Conservation (phyloP, 2,797 vertebrate genomes). For the Setipinna tenuifilis region DNA sequence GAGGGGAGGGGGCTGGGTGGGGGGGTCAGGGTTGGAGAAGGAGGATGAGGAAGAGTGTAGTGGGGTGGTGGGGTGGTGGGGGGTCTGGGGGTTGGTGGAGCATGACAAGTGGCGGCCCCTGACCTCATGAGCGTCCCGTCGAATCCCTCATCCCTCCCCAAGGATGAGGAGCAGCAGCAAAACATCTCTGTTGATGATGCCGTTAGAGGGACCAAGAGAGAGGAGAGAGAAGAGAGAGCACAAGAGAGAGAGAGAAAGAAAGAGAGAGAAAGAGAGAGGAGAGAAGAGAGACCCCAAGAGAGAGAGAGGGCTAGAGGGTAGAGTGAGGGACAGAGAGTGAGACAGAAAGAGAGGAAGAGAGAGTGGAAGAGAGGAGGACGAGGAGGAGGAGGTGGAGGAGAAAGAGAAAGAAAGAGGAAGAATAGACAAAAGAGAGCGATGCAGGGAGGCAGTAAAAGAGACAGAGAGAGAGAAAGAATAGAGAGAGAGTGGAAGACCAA, state of each 20-base stretch:
- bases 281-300: too few species aligned
- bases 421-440: neutral
- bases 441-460: neutral
- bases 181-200: constrained; percentile 12
- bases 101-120: neutral
- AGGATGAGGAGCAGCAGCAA: constrained; percentile 12
- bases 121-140: constrained; percentile 6
- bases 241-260: too few species aligned
- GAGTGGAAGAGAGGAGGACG: too few species aligned
- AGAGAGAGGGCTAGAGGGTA: neutral
- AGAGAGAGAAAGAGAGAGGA: too few species aligned
- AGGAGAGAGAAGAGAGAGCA: too few species aligned
- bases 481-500: too few species aligned
- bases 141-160: constrained; percentile 15
- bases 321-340: too few species aligned
- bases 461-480: too few species aligned
- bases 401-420: neutral
- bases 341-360: too few species aligned
- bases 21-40: neutral
- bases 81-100: neutral
- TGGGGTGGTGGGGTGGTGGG: too few species aligned
- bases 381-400: neutral
- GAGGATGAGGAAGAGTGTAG: neutral
- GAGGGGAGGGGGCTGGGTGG: neutral
- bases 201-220: neutral